Evolutionary conservation across 2,888 invertebrate species (phyloP), one percentile per base, ranked within the genome.

Genomic region (Drosophila antonietae): DNA sequence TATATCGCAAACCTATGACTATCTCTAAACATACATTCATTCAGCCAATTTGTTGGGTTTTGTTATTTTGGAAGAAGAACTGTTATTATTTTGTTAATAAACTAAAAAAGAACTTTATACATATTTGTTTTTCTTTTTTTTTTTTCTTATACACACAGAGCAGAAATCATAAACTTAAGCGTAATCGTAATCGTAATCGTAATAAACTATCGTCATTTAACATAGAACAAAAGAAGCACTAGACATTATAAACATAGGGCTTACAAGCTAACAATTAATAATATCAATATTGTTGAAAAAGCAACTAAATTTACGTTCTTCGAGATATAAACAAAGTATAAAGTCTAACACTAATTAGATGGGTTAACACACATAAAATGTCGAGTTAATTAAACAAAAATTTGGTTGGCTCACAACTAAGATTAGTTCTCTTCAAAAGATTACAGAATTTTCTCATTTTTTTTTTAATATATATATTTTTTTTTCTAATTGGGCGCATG

Each of bases 71-170:
- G 74, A 88, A 77, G 83, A 73, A 64, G 49, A 61, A 80, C 62
- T 73, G 55, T 28, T 47, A n/a, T 28, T 23, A 28, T 28, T 47
- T 28, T 47, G 47, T 71, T 65, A 78, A 75, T 23, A 57, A 89
- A 86, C 81, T 87, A 78, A 88, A 80, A 77, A 1, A 28, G 6
- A 28, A 28, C 80, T 85, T 90, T 90, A 80, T 90, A 85, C 90
- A 85, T 61, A 68, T 52, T 64, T 71, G 56, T 61, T 55, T 78
- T 68, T 51, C 7, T 6, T 66, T 71, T 68, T 6, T 66, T 71
- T 68, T 69, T 66, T 20, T 2, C 75, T 71, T 75, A 80, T 75
- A 68, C 67, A 35, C 72, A 76, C 58, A 69, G 39, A 69, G 39
- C 39, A 44, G 41, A 63, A 78, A 66, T 55, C 31, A 39, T 64